These are phyloP conservation scores for Drosophila orena DNA, from an alignment of 1,140 invertebrate species.

Conservation along the genomic window DNA sequence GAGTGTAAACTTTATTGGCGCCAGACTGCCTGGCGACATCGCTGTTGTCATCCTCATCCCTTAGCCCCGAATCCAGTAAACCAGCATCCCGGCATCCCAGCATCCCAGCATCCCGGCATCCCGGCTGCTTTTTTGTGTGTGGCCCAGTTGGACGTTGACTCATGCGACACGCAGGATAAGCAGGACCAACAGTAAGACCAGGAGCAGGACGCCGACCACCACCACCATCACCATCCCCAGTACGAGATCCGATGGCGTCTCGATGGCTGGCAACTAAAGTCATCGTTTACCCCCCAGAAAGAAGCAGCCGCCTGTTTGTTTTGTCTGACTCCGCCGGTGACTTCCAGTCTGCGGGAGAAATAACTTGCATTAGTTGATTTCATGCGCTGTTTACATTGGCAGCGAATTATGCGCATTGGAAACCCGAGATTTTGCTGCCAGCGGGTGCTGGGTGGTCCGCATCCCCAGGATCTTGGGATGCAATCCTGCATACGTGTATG, in stretches of 20 bases:
- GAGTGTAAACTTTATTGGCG: conserved; percentile 84
- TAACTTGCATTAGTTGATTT: conserved; percentile 78
- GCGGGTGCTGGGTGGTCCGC: conserved; percentile 13
- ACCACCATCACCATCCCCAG: no score
- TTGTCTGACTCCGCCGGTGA: conserved; percentile 66
- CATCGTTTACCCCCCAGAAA: conserved; percentile 50
- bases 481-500: neutral
- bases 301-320: conserved; percentile 69
- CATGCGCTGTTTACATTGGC: conserved; percentile 82
- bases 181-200: conserved; percentile 3
- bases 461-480: neutral
- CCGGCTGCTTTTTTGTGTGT: conserved; percentile 23
- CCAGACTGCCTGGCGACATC: conserved; percentile 79
- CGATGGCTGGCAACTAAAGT: conserved; percentile 67
- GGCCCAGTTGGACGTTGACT: conserved; percentile 61
- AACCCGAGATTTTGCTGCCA: conserved; percentile 67
- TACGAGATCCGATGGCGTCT: conserved; percentile 69
- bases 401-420: conserved; percentile 82
- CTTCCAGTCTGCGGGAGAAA: conserved; percentile 26
- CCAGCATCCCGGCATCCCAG: conserved; percentile 1
- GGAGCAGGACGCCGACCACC: conserved; percentile 6
- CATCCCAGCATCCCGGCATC: neutral
- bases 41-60: conserved; percentile 53
- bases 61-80: neutral
- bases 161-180: conserved; percentile 72